Evolutionary conservation across 35 echinoderm and acorn worm species (phyloP), one percentile per base, ranked within the genome.

Genomic region (Stichopus chloronotus): DNA sequence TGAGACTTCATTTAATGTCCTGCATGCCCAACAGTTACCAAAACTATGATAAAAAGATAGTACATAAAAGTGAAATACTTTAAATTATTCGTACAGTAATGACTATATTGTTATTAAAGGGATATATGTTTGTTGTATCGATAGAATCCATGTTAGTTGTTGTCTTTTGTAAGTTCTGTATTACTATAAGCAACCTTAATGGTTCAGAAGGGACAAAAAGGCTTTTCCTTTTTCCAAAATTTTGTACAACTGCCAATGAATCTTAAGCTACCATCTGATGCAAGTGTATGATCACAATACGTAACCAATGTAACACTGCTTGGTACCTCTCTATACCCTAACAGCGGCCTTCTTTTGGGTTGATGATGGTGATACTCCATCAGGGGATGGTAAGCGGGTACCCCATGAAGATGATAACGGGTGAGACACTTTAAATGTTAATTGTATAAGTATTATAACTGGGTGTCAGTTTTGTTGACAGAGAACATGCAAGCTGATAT

Each of bases 261-360:
- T 43, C 30, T 43, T 43, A 43, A 43, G 30, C 30, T 43, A 43
- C 30, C 3, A 43, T 43, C 30, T 43, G 30, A 3, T 43, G 30
- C 30, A 43, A 43, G 30, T 43, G 30, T 43, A 3, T 43, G 30
- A 43, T 43, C 30, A 43, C 30, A 43, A 43, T 43, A 43, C 3
- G 30, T 43, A 43, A 43, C 30, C 30, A 43, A 43, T 43, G 30
- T 43, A 43, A 43, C 30, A 43, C 30, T 43, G 3, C 30, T 43
- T 43, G 30, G 30, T 43, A 43, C 30, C 30, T 43, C 30, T 43
- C 30, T 43, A 1, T 43, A 43, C 8, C 24, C 16, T 19, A 13
- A 52, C 80, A 83, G 80, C 52, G 43, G 80, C 80, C 80, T 83
- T 53, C 80, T 83, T 83, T 20, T 83, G 80, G 80, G 55, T 83